Conservation (phyloP, 2,888 invertebrate species). For the Stegana nigrithorax region DNA sequence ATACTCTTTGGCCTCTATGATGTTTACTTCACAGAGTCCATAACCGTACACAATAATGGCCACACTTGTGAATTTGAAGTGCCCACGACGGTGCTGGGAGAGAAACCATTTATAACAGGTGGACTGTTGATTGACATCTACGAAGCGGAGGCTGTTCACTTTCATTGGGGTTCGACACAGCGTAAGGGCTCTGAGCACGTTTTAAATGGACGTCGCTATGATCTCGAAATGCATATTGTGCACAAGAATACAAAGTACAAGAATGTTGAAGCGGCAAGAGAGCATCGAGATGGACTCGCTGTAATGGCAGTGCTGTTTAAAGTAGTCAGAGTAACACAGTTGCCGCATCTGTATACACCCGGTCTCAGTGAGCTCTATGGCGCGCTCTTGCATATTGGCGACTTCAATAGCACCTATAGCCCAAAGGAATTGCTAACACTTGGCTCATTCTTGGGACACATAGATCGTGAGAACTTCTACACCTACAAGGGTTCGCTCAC, state of each 20-base stretch:
- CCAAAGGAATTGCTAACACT: slow-evolving; percentile 46
- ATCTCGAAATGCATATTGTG: slow-evolving; percentile 77
- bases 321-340: slow-evolving; percentile 56
- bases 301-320: slow-evolving; percentile 76
- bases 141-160: slow-evolving; percentile 65
- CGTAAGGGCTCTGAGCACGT: slow-evolving; percentile 73
- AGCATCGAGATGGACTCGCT: slow-evolving; percentile 72
- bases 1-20: slow-evolving; percentile 77
- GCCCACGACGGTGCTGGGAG: slow-evolving; percentile 46
- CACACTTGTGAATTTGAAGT: slow-evolving; percentile 70
- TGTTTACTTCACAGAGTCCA: slow-evolving; percentile 72
- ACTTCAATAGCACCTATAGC: slow-evolving; percentile 50
- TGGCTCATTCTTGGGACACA: slow-evolving; percentile 50
- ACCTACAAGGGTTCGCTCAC: slow-evolving; percentile 76
- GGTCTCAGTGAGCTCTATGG: slow-evolving; percentile 51
- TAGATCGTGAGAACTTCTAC: slow-evolving; percentile 55
- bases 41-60: slow-evolving; percentile 76
- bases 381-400: slow-evolving; percentile 40
- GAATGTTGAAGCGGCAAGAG: slow-evolving; percentile 69
- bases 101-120: slow-evolving; percentile 51
- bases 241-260: slow-evolving; percentile 74
- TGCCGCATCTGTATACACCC: slow-evolving; percentile 38
- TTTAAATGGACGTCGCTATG: slow-evolving; percentile 69
- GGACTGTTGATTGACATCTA: slow-evolving; percentile 48
- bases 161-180: slow-evolving; percentile 80